Evolutionary conservation across 2,113 vertebrate genomes (phyloP), one percentile per base, ranked within the genome.

Genomic region (Heliornis fulica): DNA sequence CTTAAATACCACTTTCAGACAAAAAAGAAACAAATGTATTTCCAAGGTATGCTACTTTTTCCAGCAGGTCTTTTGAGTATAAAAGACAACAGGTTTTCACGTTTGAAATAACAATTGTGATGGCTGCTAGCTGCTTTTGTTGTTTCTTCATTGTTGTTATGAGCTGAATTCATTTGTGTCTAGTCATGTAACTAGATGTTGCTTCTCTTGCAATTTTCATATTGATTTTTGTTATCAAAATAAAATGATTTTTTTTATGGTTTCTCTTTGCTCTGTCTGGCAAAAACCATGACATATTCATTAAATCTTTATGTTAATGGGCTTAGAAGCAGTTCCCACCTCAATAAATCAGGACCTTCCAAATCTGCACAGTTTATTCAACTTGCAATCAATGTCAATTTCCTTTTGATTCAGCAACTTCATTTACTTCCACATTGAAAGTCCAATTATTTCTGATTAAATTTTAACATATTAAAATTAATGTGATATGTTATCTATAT

Each of bases 371-470:
- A 94, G 83, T 97, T 96, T 97, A 93, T 82, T 96, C 68, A 94
- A 94, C 88, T 83, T 96, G 72, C 70, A 97, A 96, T 98, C 93
- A 96, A 89, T 97, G 85, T 38, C 97, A 96, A 98, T 95, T 97
- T 97, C 80, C 77, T 96, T 97, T 97, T 93, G 38, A 69, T 96
- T 97, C 83, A 94, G 93, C 57, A 96, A 89, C 82, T 97, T 96
- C 79, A 96, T 97, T 98, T 97, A 95, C 61, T 90, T 93, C 41
- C 89, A 36, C 80, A 95, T 91, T 96, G 88, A 69, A 96, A 93
- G 68, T 87, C 74, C 85, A 97, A 97, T 94, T 97, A 95, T 97
- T 96, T 95, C 51, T 92, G 87, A 96, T 96, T 96, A 96, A 93
- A 63, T 83, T 97, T 89, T 94, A 93, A 54, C 15, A 3, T 92